Percentiles rank a stretch among this genome's conserved stretches.
These are phyloP conservation scores for Pseudomyrmex dendroicus DNA, from an alignment of 1,140 invertebrate genomes.

Conservation along the genomic window DNA sequence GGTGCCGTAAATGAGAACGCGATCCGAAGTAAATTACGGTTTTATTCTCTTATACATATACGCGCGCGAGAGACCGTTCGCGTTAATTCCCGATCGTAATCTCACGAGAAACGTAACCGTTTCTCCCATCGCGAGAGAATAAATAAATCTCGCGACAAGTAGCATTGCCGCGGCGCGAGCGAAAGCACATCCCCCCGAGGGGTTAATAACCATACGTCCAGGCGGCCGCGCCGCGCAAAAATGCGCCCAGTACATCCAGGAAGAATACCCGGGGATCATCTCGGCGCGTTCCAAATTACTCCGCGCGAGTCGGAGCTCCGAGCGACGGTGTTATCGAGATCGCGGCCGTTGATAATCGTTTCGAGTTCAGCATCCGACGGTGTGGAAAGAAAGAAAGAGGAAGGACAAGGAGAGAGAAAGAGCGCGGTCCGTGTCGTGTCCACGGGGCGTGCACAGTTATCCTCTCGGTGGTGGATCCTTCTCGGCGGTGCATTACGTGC, in stretches of 20 bases:
- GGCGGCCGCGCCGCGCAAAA: background rate
- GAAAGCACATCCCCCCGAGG: constrained; percentile 22
- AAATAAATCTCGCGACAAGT: constrained; percentile 26
- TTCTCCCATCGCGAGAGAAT: background rate
- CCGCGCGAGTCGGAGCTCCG: constrained; percentile 43
- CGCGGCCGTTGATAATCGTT: constrained; percentile 53
- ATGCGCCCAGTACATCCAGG: constrained; percentile 39
- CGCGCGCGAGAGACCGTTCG: constrained; percentile 9
- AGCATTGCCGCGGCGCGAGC: background rate
- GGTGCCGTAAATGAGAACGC: too few relatives aligned
- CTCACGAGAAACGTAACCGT: constrained; percentile 1
- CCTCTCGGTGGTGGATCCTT: constrained; percentile 40
- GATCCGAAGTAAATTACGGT: too few relatives aligned
- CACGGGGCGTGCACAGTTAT: constrained; percentile 57
- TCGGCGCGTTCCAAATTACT: constrained; percentile 51
- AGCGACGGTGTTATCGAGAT: constrained; percentile 58
- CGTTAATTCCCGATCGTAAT: background rate
- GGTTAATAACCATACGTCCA: constrained; percentile 26
- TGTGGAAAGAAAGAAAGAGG: background rate
- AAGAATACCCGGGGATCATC: constrained; percentile 44
- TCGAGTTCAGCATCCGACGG: constrained; percentile 40
- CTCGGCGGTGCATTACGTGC: constrained; percentile 34
- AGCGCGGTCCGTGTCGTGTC: constrained; percentile 34
- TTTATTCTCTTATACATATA: too few relatives aligned
- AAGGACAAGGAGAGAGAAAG: background rate